Conservation (phyloP, 2,113 vertebrate genomes). For the Canis aureus region DNA sequence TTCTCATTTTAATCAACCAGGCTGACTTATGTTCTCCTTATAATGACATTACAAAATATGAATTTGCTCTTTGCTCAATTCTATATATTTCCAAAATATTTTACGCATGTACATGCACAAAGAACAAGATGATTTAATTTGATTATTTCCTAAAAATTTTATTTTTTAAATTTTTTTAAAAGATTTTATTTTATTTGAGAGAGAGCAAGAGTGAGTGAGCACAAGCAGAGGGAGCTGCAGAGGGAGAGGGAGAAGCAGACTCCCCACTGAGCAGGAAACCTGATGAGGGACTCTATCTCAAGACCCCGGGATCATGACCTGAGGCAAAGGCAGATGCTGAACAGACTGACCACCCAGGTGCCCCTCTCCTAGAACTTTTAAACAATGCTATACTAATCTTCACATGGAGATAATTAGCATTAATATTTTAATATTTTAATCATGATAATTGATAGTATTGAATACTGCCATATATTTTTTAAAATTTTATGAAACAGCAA, state of each 20-base stretch:
- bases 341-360: too few species aligned
- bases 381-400: not conserved
- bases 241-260: too few species aligned
- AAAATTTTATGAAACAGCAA: not conserved
- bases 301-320: too few species aligned
- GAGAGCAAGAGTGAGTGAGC: too few species aligned
- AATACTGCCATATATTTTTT: not conserved
- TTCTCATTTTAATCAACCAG: not conserved
- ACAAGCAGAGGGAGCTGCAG: too few species aligned
- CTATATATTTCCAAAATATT: not conserved
- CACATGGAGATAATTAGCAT: not conserved
- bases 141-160: not conserved
- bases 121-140: not conserved
- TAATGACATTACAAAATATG: not conserved
- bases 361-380: not conserved
- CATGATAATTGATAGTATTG: not conserved
- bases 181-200: too few species aligned
- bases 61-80: not conserved
- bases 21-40: not conserved
- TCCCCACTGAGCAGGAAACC: too few species aligned
- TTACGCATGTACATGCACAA: not conserved
- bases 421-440: not conserved
- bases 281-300: too few species aligned
- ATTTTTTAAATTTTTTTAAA: not conserved
- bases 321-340: too few species aligned